Evolutionary conservation across 2,797 vertebrate genomes (phyloP), one percentile per base, ranked within the genome.

Genomic region (Hippoglossus hippoglossus): DNA sequence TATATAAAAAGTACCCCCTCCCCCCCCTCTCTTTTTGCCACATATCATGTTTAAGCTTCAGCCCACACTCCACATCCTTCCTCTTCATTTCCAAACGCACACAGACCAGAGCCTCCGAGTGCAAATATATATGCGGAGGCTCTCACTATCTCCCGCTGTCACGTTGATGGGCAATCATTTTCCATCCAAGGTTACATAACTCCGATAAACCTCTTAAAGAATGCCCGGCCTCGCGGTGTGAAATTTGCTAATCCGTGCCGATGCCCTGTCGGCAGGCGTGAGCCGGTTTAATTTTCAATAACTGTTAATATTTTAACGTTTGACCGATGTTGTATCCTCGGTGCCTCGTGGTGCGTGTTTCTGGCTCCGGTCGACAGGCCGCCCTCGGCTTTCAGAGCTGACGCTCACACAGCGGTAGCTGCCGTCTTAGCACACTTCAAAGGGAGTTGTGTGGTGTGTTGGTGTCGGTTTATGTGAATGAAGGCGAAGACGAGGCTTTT

Each of bases 181-280:
- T 6, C 41, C 19, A 2, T 80, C 82, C 70, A 60, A 28, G 36
- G 36, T 87, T 84, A 75, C 80, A 28, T 77, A 86, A 79, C 71
- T 77, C 50, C 2, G 63, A 84, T 83, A 86, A 88, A 87, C 79
- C 78, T 71, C 73, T 83, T 82, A 71, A 80, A 24, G 71, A 78
- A 62, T 21, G 55, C 47, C 28, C 41, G 26, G 80, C 80, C 82
- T 86, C 77, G 89, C 74, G 55, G 59, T 46, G 68, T 44, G 58
- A 4, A 84, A 72, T 58, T 52, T 36, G 54, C 75, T 81, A 78
- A 88, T 87, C 72, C 75, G 1, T 0, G 28, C 0, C 25, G 74
- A 81, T 67, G 73, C 56, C 63, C 65, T n/a, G 10, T 60, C 2
- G 16, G 63, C 67, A 24, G 75, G 47, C 18, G n/a, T 73, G 59